A percentile compares a stretch with the other conserved stretches of the same genome.
These are phyloP conservation scores for Oryzias sinensis DNA, from an alignment of 2,797 vertebrate genomes.

Conservation along the genomic window DNA sequence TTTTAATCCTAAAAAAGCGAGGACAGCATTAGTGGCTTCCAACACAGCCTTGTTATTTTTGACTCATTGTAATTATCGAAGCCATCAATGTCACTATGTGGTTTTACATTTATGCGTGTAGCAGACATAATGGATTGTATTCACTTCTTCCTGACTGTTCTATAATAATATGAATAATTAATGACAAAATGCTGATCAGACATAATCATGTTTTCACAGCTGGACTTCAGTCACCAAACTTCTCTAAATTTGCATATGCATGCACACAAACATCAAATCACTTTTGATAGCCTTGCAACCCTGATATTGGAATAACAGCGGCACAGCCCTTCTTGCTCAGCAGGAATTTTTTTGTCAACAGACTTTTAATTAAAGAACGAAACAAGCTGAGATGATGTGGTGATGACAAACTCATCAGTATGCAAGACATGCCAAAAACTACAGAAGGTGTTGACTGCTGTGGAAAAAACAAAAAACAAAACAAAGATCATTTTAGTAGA, in stretches of 20 bases:
- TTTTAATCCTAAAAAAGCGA: too few relatives aligned
- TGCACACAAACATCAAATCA: conserved; percentile 22
- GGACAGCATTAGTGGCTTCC: not conserved
- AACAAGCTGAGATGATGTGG: conserved; percentile 37
- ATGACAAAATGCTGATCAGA: conserved; percentile 41
- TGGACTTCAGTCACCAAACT: conserved; percentile 9
- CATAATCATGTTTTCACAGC: conserved; percentile 39
- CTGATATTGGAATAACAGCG: conserved; percentile 30
- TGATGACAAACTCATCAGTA: conserved; percentile 21
- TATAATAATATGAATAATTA: conserved; percentile 38
- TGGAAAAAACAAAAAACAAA: not conserved
- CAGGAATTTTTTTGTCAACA: conserved; percentile 39
- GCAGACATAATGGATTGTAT: not conserved
- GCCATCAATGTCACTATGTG: too few relatives aligned
- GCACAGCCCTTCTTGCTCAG: conserved; percentile 29
- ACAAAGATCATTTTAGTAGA: not conserved
- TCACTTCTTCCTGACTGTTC: not conserved
- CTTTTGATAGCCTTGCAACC: conserved; percentile 38
- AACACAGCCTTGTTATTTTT: conserved; percentile 4
- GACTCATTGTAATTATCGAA: too few relatives aligned
- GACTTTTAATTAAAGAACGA: conserved; percentile 42
- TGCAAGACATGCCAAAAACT: conserved; percentile 9
- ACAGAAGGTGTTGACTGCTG: conserved; percentile 1
- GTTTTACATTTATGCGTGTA: conserved; percentile 1
- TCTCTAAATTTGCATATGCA: conserved; percentile 5